These are phyloP conservation scores for Elymnias hypermnestra DNA, from an alignment of 1,140 invertebrate genomes.

Conservation along the genomic window DNA sequence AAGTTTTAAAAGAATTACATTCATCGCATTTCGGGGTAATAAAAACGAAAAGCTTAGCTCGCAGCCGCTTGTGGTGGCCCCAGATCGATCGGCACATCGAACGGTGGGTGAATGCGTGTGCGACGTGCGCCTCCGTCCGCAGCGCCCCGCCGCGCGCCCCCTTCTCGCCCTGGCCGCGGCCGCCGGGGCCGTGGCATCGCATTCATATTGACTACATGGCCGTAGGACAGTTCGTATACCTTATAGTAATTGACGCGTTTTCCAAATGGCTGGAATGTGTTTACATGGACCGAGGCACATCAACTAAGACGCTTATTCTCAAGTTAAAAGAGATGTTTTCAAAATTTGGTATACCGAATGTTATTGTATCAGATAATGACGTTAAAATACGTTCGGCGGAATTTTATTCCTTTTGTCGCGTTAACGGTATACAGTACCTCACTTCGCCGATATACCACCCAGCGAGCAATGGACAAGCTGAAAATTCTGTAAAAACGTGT, in stretches of 20 bases:
- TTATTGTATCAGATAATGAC: conserved; percentile 27
- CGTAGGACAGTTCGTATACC: conserved; percentile 14
- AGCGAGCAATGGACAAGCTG: conserved; percentile 20
- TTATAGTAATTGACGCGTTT: conserved; percentile 20
- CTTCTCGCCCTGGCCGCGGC: conserved; percentile 7
- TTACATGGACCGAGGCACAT: conserved; percentile 12
- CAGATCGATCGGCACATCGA: conserved; percentile 10
- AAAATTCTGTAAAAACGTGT: conserved; percentile 18
- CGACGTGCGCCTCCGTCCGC: conserved; percentile 6
- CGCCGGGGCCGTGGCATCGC: conserved; percentile 14
- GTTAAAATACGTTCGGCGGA: conserved; percentile 17
- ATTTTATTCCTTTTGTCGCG: conserved; percentile 21
- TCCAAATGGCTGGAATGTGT: conserved; percentile 4
- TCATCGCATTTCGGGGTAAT: conserved; percentile 22
- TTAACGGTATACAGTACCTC: conserved; percentile 22
- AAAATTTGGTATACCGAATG: conserved; percentile 13
- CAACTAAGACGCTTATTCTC: conserved; percentile 11
- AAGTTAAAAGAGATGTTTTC: conserved; percentile 24
- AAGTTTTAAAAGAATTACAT: conserved; percentile 27
- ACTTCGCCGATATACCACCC: conserved; percentile 25
- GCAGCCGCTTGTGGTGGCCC: conserved; percentile 18
- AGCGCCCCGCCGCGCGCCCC: conserved; percentile 8
- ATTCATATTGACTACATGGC: conserved; percentile 26
- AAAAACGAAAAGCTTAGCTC: conserved; percentile 29
- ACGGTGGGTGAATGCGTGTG: conserved; percentile 6